phyloP scores from a whole-genome alignment of 2,797 vertebrate species.

The Potorous gilbertii region DNA sequence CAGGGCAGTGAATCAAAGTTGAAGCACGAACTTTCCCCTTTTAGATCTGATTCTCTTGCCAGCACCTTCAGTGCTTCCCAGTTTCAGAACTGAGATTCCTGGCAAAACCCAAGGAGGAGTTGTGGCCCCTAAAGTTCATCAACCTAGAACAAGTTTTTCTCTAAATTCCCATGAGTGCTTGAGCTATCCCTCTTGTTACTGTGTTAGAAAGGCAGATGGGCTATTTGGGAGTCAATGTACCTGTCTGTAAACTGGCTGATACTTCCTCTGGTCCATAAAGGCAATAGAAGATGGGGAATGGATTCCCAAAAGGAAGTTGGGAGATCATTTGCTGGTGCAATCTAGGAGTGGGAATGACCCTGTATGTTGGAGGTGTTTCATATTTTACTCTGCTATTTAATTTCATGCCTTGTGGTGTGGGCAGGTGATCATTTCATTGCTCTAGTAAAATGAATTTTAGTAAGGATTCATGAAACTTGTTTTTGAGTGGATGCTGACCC shows the following conservation, averaged over 20 bases:
- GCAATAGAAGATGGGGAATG: background rate
- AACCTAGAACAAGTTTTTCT: background rate
- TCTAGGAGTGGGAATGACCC: background rate
- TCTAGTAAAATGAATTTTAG: background rate
- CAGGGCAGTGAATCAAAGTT: background rate
- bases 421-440: background rate
- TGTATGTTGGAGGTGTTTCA: background rate
- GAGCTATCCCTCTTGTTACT: background rate
- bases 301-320: background rate
- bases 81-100: background rate
- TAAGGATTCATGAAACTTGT: background rate
- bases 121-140: background rate
- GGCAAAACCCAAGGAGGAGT: background rate
- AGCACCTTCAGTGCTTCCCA: background rate
- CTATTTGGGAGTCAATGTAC: background rate
- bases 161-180: background rate
- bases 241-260: background rate
- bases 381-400: background rate
- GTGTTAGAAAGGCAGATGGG: background rate
- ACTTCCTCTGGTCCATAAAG: background rate
- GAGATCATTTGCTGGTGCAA: background rate
- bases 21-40: background rate
- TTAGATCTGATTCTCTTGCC: background rate
- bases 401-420: background rate
- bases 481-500: background rate